phyloP scores from a whole-genome alignment of 2,888 invertebrate genomes.

The Caenorhabditis drosophilae region DNA sequence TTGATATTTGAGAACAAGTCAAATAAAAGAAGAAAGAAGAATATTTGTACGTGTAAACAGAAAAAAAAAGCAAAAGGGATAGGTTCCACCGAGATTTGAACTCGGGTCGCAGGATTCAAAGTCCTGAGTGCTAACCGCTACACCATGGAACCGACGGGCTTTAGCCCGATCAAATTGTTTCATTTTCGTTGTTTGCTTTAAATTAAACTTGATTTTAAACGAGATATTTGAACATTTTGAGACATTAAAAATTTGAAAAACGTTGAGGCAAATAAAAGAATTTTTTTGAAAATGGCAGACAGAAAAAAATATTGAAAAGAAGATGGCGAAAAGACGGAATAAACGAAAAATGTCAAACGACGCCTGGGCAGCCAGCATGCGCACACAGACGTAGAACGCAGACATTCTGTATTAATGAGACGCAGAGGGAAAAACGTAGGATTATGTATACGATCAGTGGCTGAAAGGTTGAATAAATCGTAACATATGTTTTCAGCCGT shows the following conservation, averaged over 20 bases:
- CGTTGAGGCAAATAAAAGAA: background rate
- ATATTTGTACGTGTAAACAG: background rate
- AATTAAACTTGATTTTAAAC: background rate
- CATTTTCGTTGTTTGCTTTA: background rate
- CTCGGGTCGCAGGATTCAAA: slow-evolving; percentile 55
- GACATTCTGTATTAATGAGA: background rate
- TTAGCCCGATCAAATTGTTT: background rate
- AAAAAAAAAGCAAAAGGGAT: slow-evolving; percentile 3
- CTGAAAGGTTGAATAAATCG: too few species aligned
- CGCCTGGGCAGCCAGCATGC: too few species aligned
- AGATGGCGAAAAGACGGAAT: too few species aligned
- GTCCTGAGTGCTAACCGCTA: slow-evolving; percentile 58
- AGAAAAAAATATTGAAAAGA: background rate
- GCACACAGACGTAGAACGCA: too few species aligned
- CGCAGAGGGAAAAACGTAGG: too few species aligned
- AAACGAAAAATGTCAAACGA: too few species aligned
- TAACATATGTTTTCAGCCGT: too few species aligned
- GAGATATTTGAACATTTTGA: background rate
- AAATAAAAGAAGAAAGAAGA: background rate
- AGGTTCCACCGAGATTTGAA: slow-evolving; percentile 59
- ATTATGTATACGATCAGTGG: too few species aligned
- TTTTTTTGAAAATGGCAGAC: background rate
- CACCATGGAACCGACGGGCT: slow-evolving; percentile 42
- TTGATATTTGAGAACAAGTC: background rate
- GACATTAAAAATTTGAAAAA: background rate